These are phyloP conservation scores for Corticium candelabrum DNA, from an alignment of 37 sponge, comb jelly and placozoan genomes.

Conservation along the genomic window DNA sequence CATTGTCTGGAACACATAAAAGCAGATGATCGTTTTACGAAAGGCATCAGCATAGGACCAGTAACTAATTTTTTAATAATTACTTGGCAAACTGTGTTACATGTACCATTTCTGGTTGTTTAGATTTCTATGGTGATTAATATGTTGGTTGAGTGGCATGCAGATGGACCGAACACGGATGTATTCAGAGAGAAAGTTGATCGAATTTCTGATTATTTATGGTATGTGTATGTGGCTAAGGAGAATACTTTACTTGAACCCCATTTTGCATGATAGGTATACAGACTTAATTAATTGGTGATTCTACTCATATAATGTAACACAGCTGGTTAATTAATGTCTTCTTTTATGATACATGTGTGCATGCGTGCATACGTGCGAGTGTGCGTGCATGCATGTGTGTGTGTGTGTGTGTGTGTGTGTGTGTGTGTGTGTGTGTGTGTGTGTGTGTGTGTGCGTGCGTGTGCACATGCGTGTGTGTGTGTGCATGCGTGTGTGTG, in stretches of 20 bases:
- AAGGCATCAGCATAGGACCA: constrained; percentile 88
- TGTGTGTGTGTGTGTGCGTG: neutral
- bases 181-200: constrained; percentile 58
- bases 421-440: neutral
- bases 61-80: constrained; percentile 23
- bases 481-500: no score
- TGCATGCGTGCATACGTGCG: neutral
- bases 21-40: constrained; percentile 65
- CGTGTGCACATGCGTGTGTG: constrained; percentile 1
- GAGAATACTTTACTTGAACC: neutral
- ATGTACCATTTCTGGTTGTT: neutral
- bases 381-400: neutral
- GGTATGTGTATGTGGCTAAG: constrained; percentile 21
- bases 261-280: neutral
- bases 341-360: neutral
- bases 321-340: neutral
- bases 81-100: neutral
- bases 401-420: neutral
- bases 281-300: neutral
- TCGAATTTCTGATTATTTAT: constrained; percentile 75
- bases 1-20: constrained; percentile 65
- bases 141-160: constrained; percentile 73
- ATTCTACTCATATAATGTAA: neutral
- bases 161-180: constrained; percentile 59
- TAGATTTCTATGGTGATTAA: constrained; percentile 83